A percentile compares a stretch with the other conserved stretches of the same genome.
Evolutionary conservation across 2,888 invertebrate species (phyloP).

Genomic region (Drosophila niveifrons): DNA sequence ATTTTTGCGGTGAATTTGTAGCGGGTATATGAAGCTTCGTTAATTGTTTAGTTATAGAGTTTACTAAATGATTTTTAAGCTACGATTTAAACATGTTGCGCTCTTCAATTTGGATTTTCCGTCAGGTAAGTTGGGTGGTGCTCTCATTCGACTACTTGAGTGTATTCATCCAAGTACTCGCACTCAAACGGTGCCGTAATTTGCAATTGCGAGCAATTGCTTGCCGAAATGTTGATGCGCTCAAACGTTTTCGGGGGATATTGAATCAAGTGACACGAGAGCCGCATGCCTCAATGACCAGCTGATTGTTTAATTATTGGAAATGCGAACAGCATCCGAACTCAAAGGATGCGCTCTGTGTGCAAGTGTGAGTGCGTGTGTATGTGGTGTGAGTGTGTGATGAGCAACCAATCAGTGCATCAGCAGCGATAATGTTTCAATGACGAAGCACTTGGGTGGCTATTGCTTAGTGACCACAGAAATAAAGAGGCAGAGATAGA

Average conservation of each 20-base stretch:
- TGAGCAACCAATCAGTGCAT: slow-evolving; percentile 70
- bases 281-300: slow-evolving; percentile 46
- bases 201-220: slow-evolving; percentile 37
- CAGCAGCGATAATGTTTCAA: slow-evolving; percentile 66
- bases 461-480: slow-evolving; percentile 75
- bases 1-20: no score
- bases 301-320: slow-evolving; percentile 79
- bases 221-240: slow-evolving; percentile 26
- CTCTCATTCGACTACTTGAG: slow-evolving; percentile 2
- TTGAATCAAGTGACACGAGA: slow-evolving; percentile 56
- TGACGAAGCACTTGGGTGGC: slow-evolving; percentile 36
- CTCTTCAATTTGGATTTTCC: neutral
- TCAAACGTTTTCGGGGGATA: slow-evolving; percentile 24
- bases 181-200: slow-evolving; percentile 15
- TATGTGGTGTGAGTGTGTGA: slow-evolving; percentile 24
- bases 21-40: no score
- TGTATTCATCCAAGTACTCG: neutral
- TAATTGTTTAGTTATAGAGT: slow-evolving; percentile 5
- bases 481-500: neutral
- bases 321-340: slow-evolving; percentile 52
- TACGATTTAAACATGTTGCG: neutral
- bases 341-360: slow-evolving; percentile 51
- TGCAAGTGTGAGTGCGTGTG: slow-evolving; percentile 19
- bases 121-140: neutral
- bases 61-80: neutral